phyloP scores from a whole-genome alignment of 2,888 invertebrate species.

The Hyposoter didymator region DNA sequence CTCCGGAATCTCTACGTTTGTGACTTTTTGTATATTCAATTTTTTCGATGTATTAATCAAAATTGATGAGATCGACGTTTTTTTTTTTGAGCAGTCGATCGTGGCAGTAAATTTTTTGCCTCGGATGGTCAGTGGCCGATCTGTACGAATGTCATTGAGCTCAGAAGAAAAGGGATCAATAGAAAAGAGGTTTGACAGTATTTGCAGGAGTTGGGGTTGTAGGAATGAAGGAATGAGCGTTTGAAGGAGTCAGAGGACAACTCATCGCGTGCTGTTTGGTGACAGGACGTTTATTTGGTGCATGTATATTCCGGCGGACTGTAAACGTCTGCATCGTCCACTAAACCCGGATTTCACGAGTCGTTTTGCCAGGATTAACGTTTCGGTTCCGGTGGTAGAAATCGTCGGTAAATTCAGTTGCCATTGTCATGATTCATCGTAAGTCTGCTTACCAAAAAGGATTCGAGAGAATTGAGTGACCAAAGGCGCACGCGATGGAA shows the following conservation, averaged over 20 bases:
- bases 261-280: constrained; percentile 38
- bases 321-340: neutral
- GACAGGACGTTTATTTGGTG: constrained; percentile 31
- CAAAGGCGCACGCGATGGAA: constrained; percentile 52
- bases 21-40: neutral
- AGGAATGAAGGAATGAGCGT: constrained; percentile 5
- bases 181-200: neutral
- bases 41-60: neutral
- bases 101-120: neutral
- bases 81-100: neutral
- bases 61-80: neutral
- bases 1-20: constrained; percentile 2
- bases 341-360: constrained; percentile 11
- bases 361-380: constrained; percentile 45
- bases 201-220: neutral
- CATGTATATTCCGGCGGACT: neutral
- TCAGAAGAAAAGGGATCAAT: neutral
- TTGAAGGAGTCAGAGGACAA: constrained; percentile 18
- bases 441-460: constrained; percentile 39
- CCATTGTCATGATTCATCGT: constrained; percentile 49
- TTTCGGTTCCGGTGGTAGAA: constrained; percentile 8
- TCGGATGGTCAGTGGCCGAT: neutral
- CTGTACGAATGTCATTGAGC: neutral
- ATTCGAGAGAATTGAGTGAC: constrained; percentile 23
- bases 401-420: constrained; percentile 27